Conservation (phyloP, 92 coral and sea anemone genomes). For the Nematostella vectensis region DNA sequence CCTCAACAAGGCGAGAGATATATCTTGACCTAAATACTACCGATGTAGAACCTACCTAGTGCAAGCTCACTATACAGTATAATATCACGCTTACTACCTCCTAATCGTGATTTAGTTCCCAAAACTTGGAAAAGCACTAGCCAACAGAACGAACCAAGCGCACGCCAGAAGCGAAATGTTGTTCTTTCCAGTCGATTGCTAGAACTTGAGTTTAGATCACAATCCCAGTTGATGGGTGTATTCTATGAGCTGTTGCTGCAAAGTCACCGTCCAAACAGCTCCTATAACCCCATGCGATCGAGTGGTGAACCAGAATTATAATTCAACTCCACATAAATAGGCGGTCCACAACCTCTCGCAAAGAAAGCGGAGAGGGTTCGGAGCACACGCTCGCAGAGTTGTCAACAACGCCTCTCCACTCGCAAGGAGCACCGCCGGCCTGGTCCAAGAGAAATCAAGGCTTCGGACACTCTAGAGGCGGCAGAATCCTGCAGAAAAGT, state of each 20-base stretch:
- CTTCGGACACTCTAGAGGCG: slow-evolving; percentile 17
- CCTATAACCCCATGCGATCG: slow-evolving; percentile 1
- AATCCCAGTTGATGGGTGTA: too few species aligned
- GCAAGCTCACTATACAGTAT: neutral
- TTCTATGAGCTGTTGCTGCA: slow-evolving; percentile 1
- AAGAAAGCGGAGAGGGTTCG: neutral
- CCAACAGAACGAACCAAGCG: slow-evolving; percentile 14
- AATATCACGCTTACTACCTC: neutral
- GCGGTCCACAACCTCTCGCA: slow-evolving; percentile 14
- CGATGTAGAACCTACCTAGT: slow-evolving; percentile 2
- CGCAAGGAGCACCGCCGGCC: slow-evolving; percentile 5
- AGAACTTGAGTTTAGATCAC: too few species aligned
- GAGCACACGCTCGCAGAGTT: too few species aligned
- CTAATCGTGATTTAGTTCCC: slow-evolving; percentile 17
- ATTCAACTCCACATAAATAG: slow-evolving; percentile 11
- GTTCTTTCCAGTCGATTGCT: too few species aligned
- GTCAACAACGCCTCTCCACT: too few species aligned
- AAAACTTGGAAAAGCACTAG: slow-evolving; percentile 18
- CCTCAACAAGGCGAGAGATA: too few species aligned
- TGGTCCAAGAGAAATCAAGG: slow-evolving; percentile 17
- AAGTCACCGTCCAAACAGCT: too few species aligned
- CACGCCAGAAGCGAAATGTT: neutral
- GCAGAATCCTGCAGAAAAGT: slow-evolving; percentile 28
- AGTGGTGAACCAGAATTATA: slow-evolving; percentile 6
- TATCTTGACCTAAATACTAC: too few species aligned